Base-by-base conservation (phyloP, 2,888 invertebrate species). In the Thera obeliscata region DNA sequence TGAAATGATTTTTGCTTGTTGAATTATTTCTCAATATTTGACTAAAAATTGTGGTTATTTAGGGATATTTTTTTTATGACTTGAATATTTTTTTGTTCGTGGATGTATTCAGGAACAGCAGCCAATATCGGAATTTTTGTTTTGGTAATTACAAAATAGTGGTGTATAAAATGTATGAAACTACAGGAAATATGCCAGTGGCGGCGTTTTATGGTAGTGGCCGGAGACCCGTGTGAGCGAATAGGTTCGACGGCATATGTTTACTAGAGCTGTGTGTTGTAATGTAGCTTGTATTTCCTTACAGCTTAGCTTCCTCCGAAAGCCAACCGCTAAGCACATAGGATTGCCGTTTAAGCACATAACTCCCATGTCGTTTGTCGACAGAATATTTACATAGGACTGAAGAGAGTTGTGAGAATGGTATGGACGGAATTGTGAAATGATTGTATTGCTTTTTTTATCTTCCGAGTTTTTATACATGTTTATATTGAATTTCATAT, bases 311-410 rank as follows among this genome's bases (percentile, higher is more conserved):
- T 75, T 71, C 70, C 66, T 76, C 77, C 77, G 66, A 62, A 22
- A 75, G 77, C 74, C 79, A 79, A 80, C 81, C 81, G 84, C 81
- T 67, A 87, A 87, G 86, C 87, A 78, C 81, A 81, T 66, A 82
- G 79, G 79, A 43, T 55, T 63, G 79, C 79, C 74, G 78, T 73
- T 73, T 60, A 81, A 81, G 80, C 81, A 72, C 67, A 69, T 65
- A 63, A 67, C 60, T 69, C 73, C 76, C 71, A 67, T 73, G 67
- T 63, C 66, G 66, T 68, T 71, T 61, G 69, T 69, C 64, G 7
- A 46, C 64, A 68, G 56, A 9, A 41, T 61, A 84, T 83, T 76
- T 83, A 84, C 82, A 86, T 76, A 78, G 78, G 74, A 54, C 57
- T 62, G 59, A 35, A 74, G 75, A 78, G 61, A 81, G 75, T 75